These are phyloP conservation scores for Cosmorhoe ocellata DNA, from an alignment of 2,888 invertebrate genomes.

Conservation along the genomic window DNA sequence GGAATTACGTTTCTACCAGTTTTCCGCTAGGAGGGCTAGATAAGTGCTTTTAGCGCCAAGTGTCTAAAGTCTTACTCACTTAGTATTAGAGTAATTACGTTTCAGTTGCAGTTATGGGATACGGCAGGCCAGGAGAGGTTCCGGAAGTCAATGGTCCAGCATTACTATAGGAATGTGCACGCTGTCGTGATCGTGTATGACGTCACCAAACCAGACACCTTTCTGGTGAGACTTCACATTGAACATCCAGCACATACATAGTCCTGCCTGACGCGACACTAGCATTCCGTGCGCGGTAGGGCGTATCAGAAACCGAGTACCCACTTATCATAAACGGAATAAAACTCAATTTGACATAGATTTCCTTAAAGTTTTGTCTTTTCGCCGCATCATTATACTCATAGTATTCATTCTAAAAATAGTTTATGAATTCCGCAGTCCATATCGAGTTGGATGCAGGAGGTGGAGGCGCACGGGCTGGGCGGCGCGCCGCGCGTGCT, in stretches of 20 bases:
- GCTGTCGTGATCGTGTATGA: slow-evolving; percentile 94
- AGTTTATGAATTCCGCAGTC: slow-evolving; percentile 55
- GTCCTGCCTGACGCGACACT: too few relatives aligned
- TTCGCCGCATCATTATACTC: too few relatives aligned
- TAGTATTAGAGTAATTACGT: slow-evolving; percentile 19
- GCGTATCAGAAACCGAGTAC: too few relatives aligned
- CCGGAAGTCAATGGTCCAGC: slow-evolving; percentile 90
- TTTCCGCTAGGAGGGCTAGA: not conserved
- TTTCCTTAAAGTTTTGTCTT: too few relatives aligned
- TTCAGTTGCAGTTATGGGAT: slow-evolving; percentile 89
- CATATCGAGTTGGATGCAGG: slow-evolving; percentile 88
- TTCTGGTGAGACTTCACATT: slow-evolving; percentile 72
- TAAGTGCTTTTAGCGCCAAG: too few relatives aligned
- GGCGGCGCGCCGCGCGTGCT: slow-evolving; percentile 86
- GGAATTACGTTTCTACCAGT: too few relatives aligned
- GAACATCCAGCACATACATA: too few relatives aligned
- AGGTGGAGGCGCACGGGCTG: slow-evolving; percentile 86
- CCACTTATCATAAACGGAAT: too few relatives aligned
- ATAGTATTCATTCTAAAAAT: too few relatives aligned
- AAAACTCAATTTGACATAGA: too few relatives aligned
- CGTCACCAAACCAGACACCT: slow-evolving; percentile 86
- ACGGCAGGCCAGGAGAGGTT: slow-evolving; percentile 92
- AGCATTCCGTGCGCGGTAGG: too few relatives aligned
- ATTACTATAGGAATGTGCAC: slow-evolving; percentile 91
- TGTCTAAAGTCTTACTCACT: too few relatives aligned